These are phyloP conservation scores for Boloria euphrosyne DNA, from an alignment of 2,888 invertebrate species.

Conservation along the genomic window DNA sequence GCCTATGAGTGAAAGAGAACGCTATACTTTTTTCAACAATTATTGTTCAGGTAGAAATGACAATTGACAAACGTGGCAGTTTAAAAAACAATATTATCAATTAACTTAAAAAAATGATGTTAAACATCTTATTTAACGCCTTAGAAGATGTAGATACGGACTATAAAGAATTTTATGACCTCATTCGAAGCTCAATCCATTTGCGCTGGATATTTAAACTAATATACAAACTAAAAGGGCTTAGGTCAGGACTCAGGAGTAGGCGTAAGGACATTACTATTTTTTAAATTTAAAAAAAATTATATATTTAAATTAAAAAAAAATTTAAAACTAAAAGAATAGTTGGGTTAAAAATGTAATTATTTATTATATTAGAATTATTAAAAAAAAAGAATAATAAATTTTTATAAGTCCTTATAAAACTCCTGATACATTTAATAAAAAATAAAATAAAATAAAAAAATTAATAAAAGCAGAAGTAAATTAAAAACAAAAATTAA, in stretches of 20 bases:
- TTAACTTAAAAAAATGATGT: slow-evolving; percentile 11
- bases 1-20: slow-evolving; percentile 45
- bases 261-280: slow-evolving; percentile 28
- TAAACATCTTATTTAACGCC: slow-evolving; percentile 5
- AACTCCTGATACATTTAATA: no score
- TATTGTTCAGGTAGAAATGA: slow-evolving; percentile 57
- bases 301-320: neutral
- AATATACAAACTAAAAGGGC: slow-evolving; percentile 38
- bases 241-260: slow-evolving; percentile 41
- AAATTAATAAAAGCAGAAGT: neutral
- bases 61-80: slow-evolving; percentile 49
- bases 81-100: slow-evolving; percentile 27
- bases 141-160: slow-evolving; percentile 6
- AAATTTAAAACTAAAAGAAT: neutral
- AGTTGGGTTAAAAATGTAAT: no score
- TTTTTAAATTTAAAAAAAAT: no score
- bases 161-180: slow-evolving; percentile 31
- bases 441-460: neutral
- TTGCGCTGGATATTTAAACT: slow-evolving; percentile 31
- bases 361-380: no score
- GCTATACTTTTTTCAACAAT: slow-evolving; percentile 42
- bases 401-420: no score
- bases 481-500: slow-evolving; percentile 4
- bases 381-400: neutral
- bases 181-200: slow-evolving; percentile 31